A percentile compares a stretch with the other conserved stretches of the same genome.
phyloP scores from a whole-genome alignment of 1,140 invertebrate genomes.

The Varroa destructor region DNA sequence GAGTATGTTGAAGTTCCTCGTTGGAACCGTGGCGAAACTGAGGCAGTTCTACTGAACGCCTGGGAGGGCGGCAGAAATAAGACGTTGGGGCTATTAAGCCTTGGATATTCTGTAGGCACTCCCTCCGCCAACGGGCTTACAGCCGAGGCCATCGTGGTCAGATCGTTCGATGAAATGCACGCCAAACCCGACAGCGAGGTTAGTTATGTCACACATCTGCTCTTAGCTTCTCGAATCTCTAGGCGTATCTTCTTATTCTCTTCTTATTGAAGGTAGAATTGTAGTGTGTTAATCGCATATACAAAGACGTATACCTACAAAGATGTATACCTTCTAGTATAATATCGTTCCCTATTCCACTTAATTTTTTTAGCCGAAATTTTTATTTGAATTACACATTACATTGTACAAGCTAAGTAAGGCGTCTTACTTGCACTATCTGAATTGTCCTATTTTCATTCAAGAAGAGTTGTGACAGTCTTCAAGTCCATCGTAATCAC shows the following conservation, averaged over 20 bases:
- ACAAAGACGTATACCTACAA: too few relatives aligned
- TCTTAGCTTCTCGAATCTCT: too few relatives aligned
- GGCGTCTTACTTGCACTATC: too few relatives aligned
- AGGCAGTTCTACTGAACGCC: slow-evolving; percentile 49
- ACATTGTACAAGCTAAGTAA: too few relatives aligned
- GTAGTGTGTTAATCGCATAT: too few relatives aligned
- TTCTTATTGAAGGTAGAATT: not conserved
- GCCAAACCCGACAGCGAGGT: slow-evolving; percentile 42
- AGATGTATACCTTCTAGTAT: too few relatives aligned
- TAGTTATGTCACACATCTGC: slow-evolving; percentile 31
- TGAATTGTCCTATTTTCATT: too few relatives aligned
- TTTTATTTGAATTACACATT: too few relatives aligned
- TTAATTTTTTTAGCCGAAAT: too few relatives aligned
- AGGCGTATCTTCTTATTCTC: not conserved
- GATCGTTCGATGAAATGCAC: slow-evolving; percentile 52
- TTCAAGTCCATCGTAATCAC: too few relatives aligned
- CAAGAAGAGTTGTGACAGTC: too few relatives aligned
- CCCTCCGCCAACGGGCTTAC: slow-evolving; percentile 49
- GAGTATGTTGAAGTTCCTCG: slow-evolving; percentile 47
- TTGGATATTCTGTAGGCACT: slow-evolving; percentile 53
- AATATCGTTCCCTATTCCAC: too few relatives aligned
- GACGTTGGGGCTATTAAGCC: slow-evolving; percentile 49
- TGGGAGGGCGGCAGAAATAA: slow-evolving; percentile 40
- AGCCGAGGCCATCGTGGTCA: slow-evolving; percentile 55
- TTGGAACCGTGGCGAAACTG: slow-evolving; percentile 54